Evolutionary conservation across 1,140 invertebrate species (phyloP).

Genomic region (Halesus radiatus): DNA sequence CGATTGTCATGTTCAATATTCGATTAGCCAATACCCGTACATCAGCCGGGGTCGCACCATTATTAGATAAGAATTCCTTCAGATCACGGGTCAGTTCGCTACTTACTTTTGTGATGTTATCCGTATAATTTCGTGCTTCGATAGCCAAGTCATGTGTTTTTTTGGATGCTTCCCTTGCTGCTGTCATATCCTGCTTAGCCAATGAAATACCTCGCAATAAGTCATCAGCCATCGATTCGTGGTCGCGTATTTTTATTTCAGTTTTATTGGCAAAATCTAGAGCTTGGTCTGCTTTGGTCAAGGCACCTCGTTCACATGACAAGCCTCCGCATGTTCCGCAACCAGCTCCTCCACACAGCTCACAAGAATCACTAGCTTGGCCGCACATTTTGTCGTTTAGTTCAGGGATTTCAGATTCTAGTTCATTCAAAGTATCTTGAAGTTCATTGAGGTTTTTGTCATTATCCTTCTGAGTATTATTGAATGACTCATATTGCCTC

Average conservation of each 20-base stretch:
- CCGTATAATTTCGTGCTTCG: conserved; percentile 68
- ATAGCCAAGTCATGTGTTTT: conserved; percentile 67
- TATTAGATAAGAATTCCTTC: conserved; percentile 81
- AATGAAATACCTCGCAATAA: conserved; percentile 71
- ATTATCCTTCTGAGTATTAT: conserved; percentile 79
- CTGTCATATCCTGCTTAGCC: conserved; percentile 71
- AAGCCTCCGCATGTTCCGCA: conserved; percentile 92
- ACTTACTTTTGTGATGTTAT: conserved; percentile 70
- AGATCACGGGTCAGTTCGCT: conserved; percentile 77
- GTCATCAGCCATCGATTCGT: conserved; percentile 82
- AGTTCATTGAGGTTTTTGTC: conserved; percentile 77
- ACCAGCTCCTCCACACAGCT: conserved; percentile 95
- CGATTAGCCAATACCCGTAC: conserved; percentile 84
- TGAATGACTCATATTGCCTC: conserved; percentile 78
- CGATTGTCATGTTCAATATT: conserved; percentile 75
- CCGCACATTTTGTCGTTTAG: conserved; percentile 94
- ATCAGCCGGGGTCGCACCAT: conserved; percentile 84
- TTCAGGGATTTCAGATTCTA: conserved; percentile 83
- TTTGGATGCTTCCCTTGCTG: conserved; percentile 69
- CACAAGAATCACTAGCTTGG: conserved; percentile 87
- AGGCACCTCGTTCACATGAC: conserved; percentile 90
- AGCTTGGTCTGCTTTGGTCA: conserved; percentile 88
- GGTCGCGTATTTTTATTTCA: conserved; percentile 82
- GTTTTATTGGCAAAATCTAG: conserved; percentile 88
- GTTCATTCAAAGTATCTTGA: conserved; percentile 74